Evolutionary conservation across 2,797 vertebrate genomes (phyloP), one percentile per base, ranked within the genome.

Genomic region (Petrocephalus schoutedeni): DNA sequence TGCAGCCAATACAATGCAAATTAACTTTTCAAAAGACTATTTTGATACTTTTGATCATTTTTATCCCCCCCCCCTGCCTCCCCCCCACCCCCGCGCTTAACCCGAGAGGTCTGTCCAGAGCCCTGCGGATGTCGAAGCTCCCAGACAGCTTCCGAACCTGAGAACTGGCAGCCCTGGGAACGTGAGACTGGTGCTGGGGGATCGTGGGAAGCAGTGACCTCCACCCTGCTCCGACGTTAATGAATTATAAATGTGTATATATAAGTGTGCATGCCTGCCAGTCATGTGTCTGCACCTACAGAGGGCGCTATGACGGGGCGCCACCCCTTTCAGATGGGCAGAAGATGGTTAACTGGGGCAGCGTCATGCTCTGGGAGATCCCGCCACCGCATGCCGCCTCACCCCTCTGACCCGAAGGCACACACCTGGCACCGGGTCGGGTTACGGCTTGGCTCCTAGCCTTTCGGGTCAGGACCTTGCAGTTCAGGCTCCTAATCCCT

Each of bases 361-460:
- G 16, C 36, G 71, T 77, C 16, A 41, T 77, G 71, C 71, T 77
- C 19, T 14, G 19, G 36, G 93, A 95, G 91, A 91, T 94, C 91
- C 95, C 94, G 94, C 92, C 90, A 93, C 93, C 91, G 91, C 93
- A 91, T 94, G 94, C 95, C 96, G 96, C 95, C 93, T 93, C 95
- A 95, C 95, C 91, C 94, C 93, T 95, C 94, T 97, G 97, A 97
- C 98, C 97, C 94, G 93, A 93, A 97, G 97, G 97, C 97, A 97
- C 94, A 97, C 98, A 99, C 98, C 98, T 99, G 98, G 97, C 94
- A 93, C 91, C 6, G 94, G 96, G 95, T 99, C 96, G 96, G 96
- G 95, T 99, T 99, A 97, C 98, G 95, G 93, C 95, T 94, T 93
- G 92, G 95, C 95, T 96, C 94, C 92, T 87, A 94, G 94, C 93